A percentile compares a stretch with the other conserved stretches of the same genome.
phyloP scores from a whole-genome alignment of 2,113 vertebrate genomes.

The Pyrgilauda ruficollis region DNA sequence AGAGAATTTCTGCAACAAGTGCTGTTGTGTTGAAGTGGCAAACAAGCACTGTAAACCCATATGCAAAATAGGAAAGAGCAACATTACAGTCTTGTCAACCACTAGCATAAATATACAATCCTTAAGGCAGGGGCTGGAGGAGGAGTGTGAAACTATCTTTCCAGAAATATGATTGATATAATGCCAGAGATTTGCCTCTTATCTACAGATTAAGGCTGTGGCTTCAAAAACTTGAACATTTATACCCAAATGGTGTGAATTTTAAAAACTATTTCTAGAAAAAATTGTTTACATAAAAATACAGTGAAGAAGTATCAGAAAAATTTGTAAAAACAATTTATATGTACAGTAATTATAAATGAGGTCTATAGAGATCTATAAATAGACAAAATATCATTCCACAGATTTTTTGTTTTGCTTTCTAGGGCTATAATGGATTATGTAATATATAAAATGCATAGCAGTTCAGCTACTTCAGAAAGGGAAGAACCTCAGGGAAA shows the following conservation, averaged over 20 bases:
- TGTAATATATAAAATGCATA: not conserved
- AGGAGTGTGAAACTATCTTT: not conserved
- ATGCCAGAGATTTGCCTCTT: not conserved
- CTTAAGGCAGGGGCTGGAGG: not conserved
- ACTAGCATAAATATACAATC: not conserved
- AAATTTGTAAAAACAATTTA: not conserved
- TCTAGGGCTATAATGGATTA: not conserved
- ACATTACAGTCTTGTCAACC: not conserved
- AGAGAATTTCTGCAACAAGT: not conserved
- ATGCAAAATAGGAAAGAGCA: not conserved
- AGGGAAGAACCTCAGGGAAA: constrained; percentile 6
- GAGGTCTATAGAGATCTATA: not conserved
- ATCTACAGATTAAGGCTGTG: not conserved
- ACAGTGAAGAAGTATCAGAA: not conserved
- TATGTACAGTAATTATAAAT: not conserved
- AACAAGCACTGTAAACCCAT: not conserved
- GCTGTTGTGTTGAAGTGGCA: not conserved
- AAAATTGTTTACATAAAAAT: not conserved
- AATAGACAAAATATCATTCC: not conserved
- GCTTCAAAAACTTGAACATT: not conserved
- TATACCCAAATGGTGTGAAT: not conserved
- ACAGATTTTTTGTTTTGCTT: not conserved
- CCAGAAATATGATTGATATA: not conserved
- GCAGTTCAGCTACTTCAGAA: not conserved
- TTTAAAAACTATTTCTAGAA: not conserved